Evolutionary conservation across 2,888 invertebrate species (phyloP), one percentile per base, ranked within the genome.

Genomic region (Malthinus flaveolus): DNA sequence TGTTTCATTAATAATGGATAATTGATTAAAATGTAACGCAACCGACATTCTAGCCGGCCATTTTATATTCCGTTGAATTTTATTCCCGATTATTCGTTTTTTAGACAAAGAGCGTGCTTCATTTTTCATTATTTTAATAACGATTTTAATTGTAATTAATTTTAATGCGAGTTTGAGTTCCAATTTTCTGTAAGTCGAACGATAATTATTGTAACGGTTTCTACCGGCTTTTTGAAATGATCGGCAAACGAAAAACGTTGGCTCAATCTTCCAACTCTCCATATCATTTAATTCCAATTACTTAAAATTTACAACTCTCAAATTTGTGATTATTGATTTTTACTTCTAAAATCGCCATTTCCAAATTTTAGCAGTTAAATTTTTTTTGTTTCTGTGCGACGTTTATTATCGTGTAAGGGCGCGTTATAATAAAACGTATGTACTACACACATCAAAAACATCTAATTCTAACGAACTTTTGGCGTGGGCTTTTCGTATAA

Each of bases 11-110:
- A 23, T 2, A 23, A 23, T 23, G 3, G 23, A 23, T 23, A 23
- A 23, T 23, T 23, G n/a, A 10, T 12, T 15, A 23, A 34, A 35
- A 13, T 33, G 3, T 15, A 33, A 9, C 31, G 23, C 32, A 51
- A 35, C 52, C 32, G 52, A 44, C 42, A 35, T 10, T 11, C 10
- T 23, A 39, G 32, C 45, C 53, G 53, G 53, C 53, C 53, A 53
- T 53, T 46, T 39, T 39, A 39, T 39, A 9, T 15, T 12, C 9
- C 9, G 8, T 39, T 39, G 4, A 7, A 13, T 1, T 13, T 39
- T 39, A 15, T n/a, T 15, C 39, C 1, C 13, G 7, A 39, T 39
- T 39, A 2, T 39, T 15, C 4, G 13, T 39, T 15, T 15, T 8
- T 8, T 11, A 9, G 13, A 13, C 11, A 1, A 12, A 8, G 4